phyloP scores from a whole-genome alignment of 2,797 vertebrate genomes.

The Microctenopoma lineatum region DNA sequence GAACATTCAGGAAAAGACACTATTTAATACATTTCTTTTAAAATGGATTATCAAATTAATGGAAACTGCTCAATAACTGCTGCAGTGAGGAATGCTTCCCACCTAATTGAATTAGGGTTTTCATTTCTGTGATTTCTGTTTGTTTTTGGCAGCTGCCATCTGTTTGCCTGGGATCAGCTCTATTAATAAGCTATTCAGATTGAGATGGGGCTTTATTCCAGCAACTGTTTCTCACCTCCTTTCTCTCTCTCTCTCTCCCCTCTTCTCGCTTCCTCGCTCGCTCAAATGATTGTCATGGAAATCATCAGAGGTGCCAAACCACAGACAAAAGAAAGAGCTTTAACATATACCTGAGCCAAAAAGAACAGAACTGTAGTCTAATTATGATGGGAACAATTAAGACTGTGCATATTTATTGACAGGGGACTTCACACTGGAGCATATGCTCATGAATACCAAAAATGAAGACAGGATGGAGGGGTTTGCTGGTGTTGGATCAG shows the following conservation, averaged over 20 bases:
- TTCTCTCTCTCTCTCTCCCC: conserved; percentile 41
- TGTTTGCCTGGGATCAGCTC: conserved; percentile 80
- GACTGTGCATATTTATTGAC: conserved; percentile 82
- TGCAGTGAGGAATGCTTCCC: conserved; percentile 75
- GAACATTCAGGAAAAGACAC: conserved; percentile 54
- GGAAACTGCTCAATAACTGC: conserved; percentile 78
- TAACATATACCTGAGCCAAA: conserved; percentile 80
- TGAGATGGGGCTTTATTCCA: conserved; percentile 78
- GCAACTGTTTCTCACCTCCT: conserved; percentile 78
- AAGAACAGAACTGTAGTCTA: conserved; percentile 80
- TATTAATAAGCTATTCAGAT: conserved; percentile 85
- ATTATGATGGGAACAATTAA: conserved; percentile 80
- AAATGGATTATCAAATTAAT: conserved; percentile 82
- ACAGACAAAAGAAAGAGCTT: conserved; percentile 78
- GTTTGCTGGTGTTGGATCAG: conserved; percentile 37
- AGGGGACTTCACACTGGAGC: conserved; percentile 78
- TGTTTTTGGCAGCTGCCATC: conserved; percentile 84
- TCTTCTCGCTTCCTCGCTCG: conserved; percentile 58
- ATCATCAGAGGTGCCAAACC: conserved; percentile 81
- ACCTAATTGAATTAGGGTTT: conserved; percentile 81
- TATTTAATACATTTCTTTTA: conserved; percentile 63
- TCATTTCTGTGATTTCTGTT: conserved; percentile 79
- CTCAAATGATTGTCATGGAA: conserved; percentile 82
- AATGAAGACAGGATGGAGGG: conserved; percentile 39
- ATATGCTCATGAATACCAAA: conserved; percentile 82